A percentile compares a stretch with the other conserved stretches of the same genome.
Evolutionary conservation across 2,888 invertebrate species (phyloP).

Genomic region (Xylocampa areola): DNA sequence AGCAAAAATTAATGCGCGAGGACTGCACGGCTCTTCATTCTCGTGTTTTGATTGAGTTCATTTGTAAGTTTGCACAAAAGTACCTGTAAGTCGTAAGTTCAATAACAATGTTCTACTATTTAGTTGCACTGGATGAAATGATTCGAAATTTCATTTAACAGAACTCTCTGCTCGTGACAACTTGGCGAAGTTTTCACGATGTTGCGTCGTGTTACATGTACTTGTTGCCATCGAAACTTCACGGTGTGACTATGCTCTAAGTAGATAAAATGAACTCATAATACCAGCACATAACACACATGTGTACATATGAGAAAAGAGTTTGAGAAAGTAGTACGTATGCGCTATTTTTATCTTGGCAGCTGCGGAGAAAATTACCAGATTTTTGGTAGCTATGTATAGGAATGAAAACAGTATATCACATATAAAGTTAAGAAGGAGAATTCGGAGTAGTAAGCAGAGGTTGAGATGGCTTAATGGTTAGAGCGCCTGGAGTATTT

Average conservation of each 20-base stretch:
- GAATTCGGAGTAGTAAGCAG: no score
- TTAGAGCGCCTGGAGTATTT: no score
- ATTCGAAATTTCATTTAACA: slow-evolving; percentile 65
- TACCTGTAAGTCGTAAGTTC: slow-evolving; percentile 44
- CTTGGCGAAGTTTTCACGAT: slow-evolving; percentile 67
- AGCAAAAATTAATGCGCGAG: slow-evolving; percentile 34
- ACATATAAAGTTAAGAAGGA: no score
- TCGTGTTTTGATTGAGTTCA: slow-evolving; percentile 46
- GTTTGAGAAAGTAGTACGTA: slow-evolving; percentile 10
- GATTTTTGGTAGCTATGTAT: no score
- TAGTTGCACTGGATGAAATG: slow-evolving; percentile 49
- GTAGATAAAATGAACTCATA: slow-evolving; percentile 56
- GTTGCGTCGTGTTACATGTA: slow-evolving; percentile 57
- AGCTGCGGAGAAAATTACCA: no score
- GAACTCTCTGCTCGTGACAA: slow-evolving; percentile 62
- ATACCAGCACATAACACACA: slow-evolving; percentile 30
- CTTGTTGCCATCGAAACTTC: slow-evolving; percentile 70
- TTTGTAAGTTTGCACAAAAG: slow-evolving; percentile 48
- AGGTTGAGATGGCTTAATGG: no score
- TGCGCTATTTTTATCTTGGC: not conserved
- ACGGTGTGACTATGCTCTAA: slow-evolving; percentile 56
- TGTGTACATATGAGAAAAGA: slow-evolving; percentile 29
- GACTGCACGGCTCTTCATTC: slow-evolving; percentile 25
- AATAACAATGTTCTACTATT: slow-evolving; percentile 40
- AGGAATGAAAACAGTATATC: no score